Evolutionary conservation across 92 coral and sea anemone species (phyloP), one percentile per base, ranked within the genome.

Genomic region (Bergia sp.): DNA sequence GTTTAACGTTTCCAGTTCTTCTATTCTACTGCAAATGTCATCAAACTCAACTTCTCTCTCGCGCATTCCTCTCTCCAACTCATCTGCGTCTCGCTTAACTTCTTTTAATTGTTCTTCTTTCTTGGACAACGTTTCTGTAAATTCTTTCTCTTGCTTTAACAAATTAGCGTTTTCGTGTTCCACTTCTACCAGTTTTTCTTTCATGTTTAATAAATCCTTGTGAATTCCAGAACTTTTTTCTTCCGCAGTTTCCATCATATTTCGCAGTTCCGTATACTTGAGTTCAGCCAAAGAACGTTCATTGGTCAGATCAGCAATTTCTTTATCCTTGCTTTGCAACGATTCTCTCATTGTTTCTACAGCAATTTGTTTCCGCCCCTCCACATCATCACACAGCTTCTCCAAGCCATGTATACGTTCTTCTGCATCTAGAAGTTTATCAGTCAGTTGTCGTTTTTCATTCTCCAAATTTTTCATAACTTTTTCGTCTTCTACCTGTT

Each of bases 71-170:
- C 38, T 91, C 77, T 77, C 87, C 15, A 87, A 74, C 16, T 92
- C 95, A 20, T 82, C 92, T 57, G 90, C 93, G 38, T 86, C 89
- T 21, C 23, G 79, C 41, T 89, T 91, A 82, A 89, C 82, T 39
- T 84, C 88, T 4, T 77, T 89, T 40, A 93, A 64, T 71, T 85
- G 93, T 61, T 93, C 89, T 3, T 89, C 97, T n/a, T 93, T 93
- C 42, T 89, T 91, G 40, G 86, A 79, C 38, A 95, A 76, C n/a
- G 50, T 89, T 53, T 92, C 88, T 73, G 85, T 95, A 50, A 95
- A 53, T 53, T 89, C 93, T 69, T 84, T 91, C 58, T 89, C 86
- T 42, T 80, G 77, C 53, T 47, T 90, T 36, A 71, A 11, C 79
- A 95, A 90, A 71, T 81, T 79, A 53, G 82, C 67, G 82, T 92